A percentile compares a stretch with the other conserved stretches of the same genome.
Conservation (phyloP, 2,888 invertebrate genomes). For the Mayetiola destructor region DNA sequence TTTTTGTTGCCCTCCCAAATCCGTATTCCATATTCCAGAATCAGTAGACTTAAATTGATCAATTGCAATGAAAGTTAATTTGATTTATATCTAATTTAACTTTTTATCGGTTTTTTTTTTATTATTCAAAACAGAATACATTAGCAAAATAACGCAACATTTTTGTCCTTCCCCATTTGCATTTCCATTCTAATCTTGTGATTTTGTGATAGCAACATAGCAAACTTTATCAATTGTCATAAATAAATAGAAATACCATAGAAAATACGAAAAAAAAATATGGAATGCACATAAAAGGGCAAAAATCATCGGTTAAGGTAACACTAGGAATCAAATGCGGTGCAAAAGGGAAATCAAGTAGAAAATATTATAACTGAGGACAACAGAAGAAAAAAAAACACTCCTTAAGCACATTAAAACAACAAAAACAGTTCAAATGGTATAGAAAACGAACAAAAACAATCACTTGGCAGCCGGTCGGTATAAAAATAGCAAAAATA, state of each 20-base stretch:
- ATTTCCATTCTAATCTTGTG: slow-evolving; percentile 8
- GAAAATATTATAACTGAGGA: too few species aligned
- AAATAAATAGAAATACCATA: slow-evolving; percentile 3
- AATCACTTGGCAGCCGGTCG: not conserved
- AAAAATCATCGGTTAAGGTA: not conserved
- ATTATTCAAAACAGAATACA: too few species aligned
- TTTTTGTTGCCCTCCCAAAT: too few species aligned
- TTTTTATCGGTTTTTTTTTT: slow-evolving; percentile 8
- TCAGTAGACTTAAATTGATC: not conserved
- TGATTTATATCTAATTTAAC: slow-evolving; percentile 12
- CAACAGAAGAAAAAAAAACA: not conserved
- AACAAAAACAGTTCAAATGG: not conserved
- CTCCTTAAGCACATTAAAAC: slow-evolving; percentile 8
- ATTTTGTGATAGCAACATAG: too few species aligned
- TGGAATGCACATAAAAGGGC: not conserved
- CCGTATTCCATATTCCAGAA: not conserved
- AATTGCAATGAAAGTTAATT: slow-evolving; percentile 9
- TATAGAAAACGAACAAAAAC: not conserved
- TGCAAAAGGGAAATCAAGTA: too few species aligned
- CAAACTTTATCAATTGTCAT: slow-evolving; percentile 11
- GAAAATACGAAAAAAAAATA: not conserved
- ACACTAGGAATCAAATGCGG: not conserved
- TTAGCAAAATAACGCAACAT: slow-evolving; percentile 1
- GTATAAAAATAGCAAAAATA: not conserved
- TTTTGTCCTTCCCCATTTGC: slow-evolving; percentile 10